phyloP scores from a whole-genome alignment of 2,797 vertebrate genomes.

The Monodelphis domestica region DNA sequence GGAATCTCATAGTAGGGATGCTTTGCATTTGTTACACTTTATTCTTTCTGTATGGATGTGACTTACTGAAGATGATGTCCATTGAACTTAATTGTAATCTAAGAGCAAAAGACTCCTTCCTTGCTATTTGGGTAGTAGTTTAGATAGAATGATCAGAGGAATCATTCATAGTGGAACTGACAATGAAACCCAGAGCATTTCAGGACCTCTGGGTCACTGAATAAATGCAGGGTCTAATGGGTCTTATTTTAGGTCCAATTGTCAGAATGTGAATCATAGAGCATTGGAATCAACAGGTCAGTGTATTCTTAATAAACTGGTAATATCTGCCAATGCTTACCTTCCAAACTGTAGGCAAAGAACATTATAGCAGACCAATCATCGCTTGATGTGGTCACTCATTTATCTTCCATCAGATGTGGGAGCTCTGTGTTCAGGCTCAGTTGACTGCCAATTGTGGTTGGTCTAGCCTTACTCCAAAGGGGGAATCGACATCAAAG shows the following conservation, averaged over 20 bases:
- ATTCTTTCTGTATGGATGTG: neutral
- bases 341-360: neutral
- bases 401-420: neutral
- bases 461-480: neutral
- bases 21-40: neutral
- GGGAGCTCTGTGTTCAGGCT: neutral
- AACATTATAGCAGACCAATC: neutral
- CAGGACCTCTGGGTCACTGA: neutral
- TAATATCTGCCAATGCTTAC: neutral
- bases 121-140: neutral
- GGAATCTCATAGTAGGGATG: neutral
- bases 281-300: neutral
- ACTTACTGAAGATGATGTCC: neutral
- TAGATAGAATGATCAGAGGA: neutral
- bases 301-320: neutral
- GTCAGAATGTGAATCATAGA: neutral
- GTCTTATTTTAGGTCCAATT: neutral
- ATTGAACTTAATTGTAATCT: neutral
- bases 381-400: neutral
- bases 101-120: neutral
- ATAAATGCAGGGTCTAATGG: neutral
- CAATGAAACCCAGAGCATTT: neutral
- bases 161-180: neutral
- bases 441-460: neutral
- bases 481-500: neutral